Conservation (phyloP, 2,113 vertebrate species). For the Cyprinodon brontotheroides region DNA sequence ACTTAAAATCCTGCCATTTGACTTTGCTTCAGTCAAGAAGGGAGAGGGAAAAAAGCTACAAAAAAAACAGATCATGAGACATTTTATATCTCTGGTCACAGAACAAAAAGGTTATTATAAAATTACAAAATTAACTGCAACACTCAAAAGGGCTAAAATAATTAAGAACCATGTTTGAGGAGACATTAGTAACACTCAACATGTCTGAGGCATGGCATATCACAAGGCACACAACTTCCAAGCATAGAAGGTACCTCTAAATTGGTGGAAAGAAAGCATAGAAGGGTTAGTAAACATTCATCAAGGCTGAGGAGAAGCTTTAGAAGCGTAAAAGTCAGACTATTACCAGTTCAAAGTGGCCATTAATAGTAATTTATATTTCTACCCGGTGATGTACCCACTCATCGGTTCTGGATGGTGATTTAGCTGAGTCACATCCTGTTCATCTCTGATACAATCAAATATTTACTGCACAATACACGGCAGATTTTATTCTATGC, state of each 20-base stretch:
- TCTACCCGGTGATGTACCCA: conserved; percentile 55
- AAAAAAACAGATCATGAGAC: conserved; percentile 10
- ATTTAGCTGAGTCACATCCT: conserved; percentile 53
- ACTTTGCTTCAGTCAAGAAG: background rate
- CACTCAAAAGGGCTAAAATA: conserved; percentile 40
- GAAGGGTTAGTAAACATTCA: too few relatives aligned
- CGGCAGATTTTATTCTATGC: too few relatives aligned
- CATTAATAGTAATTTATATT: conserved; percentile 57
- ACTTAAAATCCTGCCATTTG: background rate
- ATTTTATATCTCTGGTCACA: conserved; percentile 2
- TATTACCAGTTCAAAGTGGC: conserved; percentile 59
- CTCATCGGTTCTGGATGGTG: conserved; percentile 39
- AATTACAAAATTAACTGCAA: background rate
- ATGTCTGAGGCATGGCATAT: conserved; percentile 53
- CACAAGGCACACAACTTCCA: too few relatives aligned
- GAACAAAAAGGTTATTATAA: conserved; percentile 3
- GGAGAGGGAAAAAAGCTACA: background rate
- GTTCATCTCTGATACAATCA: conserved; percentile 58
- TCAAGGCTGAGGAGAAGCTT: too few relatives aligned
- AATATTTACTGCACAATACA: conserved; percentile 70
- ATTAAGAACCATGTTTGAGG: conserved; percentile 46
- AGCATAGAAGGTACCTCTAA: too few relatives aligned
- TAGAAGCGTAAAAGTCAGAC: too few relatives aligned
- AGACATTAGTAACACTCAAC: conserved; percentile 49
- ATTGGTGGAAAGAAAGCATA: too few relatives aligned